Conservation (phyloP, 1,140 invertebrate species). For the Neodiprion pinetum region DNA sequence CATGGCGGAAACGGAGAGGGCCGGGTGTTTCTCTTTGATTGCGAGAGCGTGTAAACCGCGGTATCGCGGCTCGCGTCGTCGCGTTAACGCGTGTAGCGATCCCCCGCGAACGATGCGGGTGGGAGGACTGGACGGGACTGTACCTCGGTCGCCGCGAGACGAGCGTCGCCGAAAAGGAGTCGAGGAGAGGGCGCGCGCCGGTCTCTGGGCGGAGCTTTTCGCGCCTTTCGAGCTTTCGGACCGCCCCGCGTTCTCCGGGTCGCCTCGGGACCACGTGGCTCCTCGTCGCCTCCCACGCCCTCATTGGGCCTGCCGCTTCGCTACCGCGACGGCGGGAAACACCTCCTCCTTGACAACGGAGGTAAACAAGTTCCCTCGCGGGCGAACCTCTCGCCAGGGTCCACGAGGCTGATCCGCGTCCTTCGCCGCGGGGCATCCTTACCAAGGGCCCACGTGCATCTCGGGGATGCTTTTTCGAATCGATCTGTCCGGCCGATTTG, state of each 20-base stretch:
- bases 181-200: slow-evolving; percentile 34
- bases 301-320: not conserved
- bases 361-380: not conserved
- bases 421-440: too few relatives aligned
- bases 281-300: not conserved
- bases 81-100: slow-evolving; percentile 25
- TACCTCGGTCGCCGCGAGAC: slow-evolving; percentile 29
- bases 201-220: not conserved
- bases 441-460: too few relatives aligned
- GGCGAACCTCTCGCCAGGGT: not conserved
- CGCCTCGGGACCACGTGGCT: slow-evolving; percentile 9
- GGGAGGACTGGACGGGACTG: slow-evolving; percentile 39
- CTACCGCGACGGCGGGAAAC: not conserved
- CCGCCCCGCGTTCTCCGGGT: not conserved
- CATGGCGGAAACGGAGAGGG: too few relatives aligned
- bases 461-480: too few relatives aligned
- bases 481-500: too few relatives aligned
- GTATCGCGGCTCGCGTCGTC: slow-evolving; percentile 19
- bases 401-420: not conserved
- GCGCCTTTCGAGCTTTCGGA: not conserved
- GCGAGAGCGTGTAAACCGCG: not conserved
- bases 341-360: not conserved
- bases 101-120: slow-evolving; percentile 11
- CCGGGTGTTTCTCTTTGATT: too few relatives aligned
- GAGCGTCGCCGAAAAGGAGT: slow-evolving; percentile 24